These are phyloP conservation scores for Catharus minimus DNA, from an alignment of 2,113 vertebrate genomes.

Conservation along the genomic window DNA sequence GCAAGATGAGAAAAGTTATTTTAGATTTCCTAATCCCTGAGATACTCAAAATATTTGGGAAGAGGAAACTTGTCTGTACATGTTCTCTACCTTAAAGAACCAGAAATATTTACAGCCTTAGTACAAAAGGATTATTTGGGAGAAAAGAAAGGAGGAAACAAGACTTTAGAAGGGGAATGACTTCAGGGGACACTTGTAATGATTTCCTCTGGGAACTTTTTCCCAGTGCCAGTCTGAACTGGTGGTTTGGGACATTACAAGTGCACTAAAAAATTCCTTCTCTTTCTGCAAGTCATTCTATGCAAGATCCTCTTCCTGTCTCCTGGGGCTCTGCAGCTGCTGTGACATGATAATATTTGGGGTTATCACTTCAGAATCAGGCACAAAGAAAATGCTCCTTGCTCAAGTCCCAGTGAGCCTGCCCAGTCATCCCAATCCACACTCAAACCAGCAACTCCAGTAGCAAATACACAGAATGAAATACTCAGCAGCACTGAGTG, in stretches of 20 bases:
- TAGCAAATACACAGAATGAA: neutral
- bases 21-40: neutral
- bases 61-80: neutral
- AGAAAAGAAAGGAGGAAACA: neutral
- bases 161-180: neutral
- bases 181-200: neutral
- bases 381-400: neutral
- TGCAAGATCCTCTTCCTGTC: neutral
- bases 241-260: neutral
- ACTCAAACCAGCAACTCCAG: neutral
- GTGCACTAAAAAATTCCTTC: neutral
- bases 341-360: neutral
- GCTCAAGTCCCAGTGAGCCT: neutral
- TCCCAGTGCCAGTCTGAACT: neutral
- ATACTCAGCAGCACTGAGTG: neutral
- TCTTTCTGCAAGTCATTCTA: constrained; percentile 23
- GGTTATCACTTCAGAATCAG: neutral
- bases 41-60: neutral
- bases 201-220: neutral
- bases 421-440: neutral
- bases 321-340: neutral
- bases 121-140: neutral
- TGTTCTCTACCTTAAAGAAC: neutral
- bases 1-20: neutral
- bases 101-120: neutral